Base-by-base conservation (phyloP, 2,113 vertebrate species). In the Gavialis gangeticus region DNA sequence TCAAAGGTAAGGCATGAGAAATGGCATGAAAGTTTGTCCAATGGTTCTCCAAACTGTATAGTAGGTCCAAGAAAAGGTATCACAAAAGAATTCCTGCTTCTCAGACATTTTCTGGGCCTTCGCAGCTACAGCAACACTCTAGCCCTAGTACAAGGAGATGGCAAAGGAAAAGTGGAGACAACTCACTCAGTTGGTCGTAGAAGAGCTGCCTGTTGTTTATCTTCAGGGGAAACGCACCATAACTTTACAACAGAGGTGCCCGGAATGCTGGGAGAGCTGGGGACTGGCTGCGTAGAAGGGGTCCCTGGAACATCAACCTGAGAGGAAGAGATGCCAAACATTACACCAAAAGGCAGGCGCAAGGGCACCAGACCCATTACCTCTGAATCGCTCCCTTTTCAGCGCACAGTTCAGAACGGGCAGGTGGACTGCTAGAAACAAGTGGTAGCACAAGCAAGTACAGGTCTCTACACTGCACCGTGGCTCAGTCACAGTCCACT, bases 151-250 rank as follows among this genome's bases (percentile, higher is more conserved):
- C 1, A 0, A 56, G 22, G 81, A 75, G 91, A 84, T 19, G 81
- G 57, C 17, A 56, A 30, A 79, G 46, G 6, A 75, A 9, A 78
- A 80, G n/a, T 3, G 37, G n/a, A 88, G 55, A 60, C 25, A 30
- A 98, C 99, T 99, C 95, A 99, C 99, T 99, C 98, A 1, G 99
- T 98, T 34, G 99, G 99, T 88, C 98, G 98, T 83, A 56, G 93
- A 81, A 98, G 98, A 81, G 98, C 97, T 85, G 98, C 97, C 93
- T 98, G 99, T 95, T 99, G 99, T 79, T 99, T 99, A 18, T 99
- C 99, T 24, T 98, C 98, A 71, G 98, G 92, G 64, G 98, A 98
- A 2, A 98, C 82, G 76, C 97, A 98, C 99, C 99, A 99, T 3
- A 99, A 98, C 97, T 99, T 99, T 85, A 97, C 34, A 5, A 97